Conservation (phyloP, 2,113 vertebrate species). For the Sturnus vulgaris region DNA sequence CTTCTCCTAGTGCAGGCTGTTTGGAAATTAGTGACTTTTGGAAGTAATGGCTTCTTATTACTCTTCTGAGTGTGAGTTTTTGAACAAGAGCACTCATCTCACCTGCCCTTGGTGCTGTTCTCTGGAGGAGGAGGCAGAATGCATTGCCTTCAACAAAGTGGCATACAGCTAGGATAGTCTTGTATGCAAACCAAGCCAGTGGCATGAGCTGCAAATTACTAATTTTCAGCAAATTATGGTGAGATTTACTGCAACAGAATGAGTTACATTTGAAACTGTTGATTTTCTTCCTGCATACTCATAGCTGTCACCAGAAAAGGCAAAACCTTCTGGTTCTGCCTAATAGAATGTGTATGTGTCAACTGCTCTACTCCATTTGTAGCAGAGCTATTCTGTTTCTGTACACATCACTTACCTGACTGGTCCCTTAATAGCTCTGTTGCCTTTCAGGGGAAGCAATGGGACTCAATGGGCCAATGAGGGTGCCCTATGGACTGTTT, state of each 20-base stretch:
- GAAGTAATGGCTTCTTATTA: not conserved
- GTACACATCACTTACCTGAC: not conserved
- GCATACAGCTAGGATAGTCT: not conserved
- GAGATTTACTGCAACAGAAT: not conserved
- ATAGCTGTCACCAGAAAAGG: not conserved
- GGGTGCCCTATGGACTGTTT: slow-evolving; percentile 75
- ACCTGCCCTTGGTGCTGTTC: not conserved
- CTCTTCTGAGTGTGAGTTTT: not conserved
- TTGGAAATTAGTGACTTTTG: not conserved
- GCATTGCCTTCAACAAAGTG: not conserved
- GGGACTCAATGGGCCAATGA: slow-evolving; percentile 71
- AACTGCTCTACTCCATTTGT: not conserved
- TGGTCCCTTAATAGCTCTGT: not conserved
- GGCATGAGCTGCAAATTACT: not conserved
- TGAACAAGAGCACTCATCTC: not conserved
- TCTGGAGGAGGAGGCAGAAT: not conserved
- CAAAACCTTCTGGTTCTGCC: not conserved
- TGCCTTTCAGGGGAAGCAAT: slow-evolving; percentile 73
- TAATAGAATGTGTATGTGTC: not conserved
- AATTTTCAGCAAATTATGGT: not conserved
- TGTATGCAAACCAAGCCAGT: not conserved
- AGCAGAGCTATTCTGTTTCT: not conserved
- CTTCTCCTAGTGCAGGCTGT: not conserved
- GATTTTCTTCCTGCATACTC: not conserved
- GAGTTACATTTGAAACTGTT: not conserved